phyloP scores from a whole-genome alignment of 1,140 invertebrate genomes.

The Piezodorus guildinii region DNA sequence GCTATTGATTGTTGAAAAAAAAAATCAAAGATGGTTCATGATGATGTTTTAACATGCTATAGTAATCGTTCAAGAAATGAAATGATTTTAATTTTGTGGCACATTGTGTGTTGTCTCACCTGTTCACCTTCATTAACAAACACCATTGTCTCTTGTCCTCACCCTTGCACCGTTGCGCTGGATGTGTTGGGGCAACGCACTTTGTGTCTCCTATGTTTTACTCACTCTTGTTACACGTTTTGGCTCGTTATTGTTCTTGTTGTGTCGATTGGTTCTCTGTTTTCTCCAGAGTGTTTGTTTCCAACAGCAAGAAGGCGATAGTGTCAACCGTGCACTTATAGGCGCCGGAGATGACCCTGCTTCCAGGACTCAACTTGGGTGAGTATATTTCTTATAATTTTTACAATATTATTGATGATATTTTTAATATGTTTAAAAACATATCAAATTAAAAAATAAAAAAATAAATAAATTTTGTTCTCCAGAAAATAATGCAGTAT shows the following conservation, averaged over 20 bases:
- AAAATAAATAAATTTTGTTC: too few species aligned
- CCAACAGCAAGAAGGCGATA: constrained; percentile 31
- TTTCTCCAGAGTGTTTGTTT: constrained; percentile 31
- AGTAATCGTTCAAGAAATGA: too few species aligned
- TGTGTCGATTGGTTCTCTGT: constrained; percentile 26
- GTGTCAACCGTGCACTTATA: constrained; percentile 40
- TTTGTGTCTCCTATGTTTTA: constrained; percentile 6
- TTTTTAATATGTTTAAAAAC: too few species aligned
- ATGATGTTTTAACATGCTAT: too few species aligned
- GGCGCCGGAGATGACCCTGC: constrained; percentile 34
- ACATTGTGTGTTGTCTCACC: constrained; percentile 11
- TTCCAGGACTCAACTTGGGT: constrained; percentile 38
- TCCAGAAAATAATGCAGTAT: too few species aligned
- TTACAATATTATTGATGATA: too few species aligned
- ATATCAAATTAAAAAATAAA: too few species aligned
- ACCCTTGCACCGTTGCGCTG: constrained; percentile 8
- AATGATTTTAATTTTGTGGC: neutral
- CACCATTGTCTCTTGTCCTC: constrained; percentile 3
- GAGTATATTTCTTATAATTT: constrained; percentile 25
- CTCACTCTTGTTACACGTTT: constrained; percentile 11
- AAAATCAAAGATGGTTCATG: too few species aligned
- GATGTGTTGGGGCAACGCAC: constrained; percentile 8
- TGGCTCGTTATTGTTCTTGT: constrained; percentile 25
- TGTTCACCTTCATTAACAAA: neutral
- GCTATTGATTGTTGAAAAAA: too few species aligned